Conservation (phyloP, 2,113 vertebrate genomes). For the Pygathrix nemaeus region DNA sequence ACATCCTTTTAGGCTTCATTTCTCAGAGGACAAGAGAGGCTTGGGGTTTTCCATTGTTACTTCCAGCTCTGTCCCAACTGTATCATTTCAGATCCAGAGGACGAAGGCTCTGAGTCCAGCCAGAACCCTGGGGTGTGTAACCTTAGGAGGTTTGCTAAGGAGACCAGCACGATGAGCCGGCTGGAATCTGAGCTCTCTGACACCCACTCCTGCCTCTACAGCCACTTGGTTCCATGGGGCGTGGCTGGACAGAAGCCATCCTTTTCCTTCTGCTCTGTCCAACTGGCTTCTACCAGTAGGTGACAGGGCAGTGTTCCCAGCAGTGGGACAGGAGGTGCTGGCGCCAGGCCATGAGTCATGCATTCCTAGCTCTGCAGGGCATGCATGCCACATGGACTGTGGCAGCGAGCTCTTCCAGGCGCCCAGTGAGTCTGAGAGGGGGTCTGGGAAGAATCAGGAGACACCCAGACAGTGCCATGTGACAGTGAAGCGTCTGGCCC, state of each 20-base stretch:
- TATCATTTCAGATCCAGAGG: not conserved
- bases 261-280: not conserved
- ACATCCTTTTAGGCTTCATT: not conserved
- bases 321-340: not conserved
- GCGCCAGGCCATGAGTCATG: not conserved
- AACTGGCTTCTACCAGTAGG: not conserved
- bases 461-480: too few relatives aligned
- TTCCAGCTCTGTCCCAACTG: not conserved
- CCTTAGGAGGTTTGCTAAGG: not conserved
- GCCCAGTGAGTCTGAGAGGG: fast-evolving
- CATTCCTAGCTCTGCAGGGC: not conserved
- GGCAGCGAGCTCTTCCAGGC: not conserved
- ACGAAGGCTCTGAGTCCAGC: not conserved
- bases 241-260: not conserved
- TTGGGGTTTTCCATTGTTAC: not conserved
- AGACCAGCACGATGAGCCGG: not conserved
- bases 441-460: not conserved
- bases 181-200: not conserved
- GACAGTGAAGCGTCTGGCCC: not conserved
- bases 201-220: not conserved
- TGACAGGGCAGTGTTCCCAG: not conserved
- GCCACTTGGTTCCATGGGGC: not conserved
- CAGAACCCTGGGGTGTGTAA: not conserved
- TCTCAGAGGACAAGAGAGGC: not conserved
- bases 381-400: not conserved